Evolutionary conservation across 2,797 vertebrate genomes (phyloP), one percentile per base, ranked within the genome.

Genomic region (Pelobates cultripes): DNA sequence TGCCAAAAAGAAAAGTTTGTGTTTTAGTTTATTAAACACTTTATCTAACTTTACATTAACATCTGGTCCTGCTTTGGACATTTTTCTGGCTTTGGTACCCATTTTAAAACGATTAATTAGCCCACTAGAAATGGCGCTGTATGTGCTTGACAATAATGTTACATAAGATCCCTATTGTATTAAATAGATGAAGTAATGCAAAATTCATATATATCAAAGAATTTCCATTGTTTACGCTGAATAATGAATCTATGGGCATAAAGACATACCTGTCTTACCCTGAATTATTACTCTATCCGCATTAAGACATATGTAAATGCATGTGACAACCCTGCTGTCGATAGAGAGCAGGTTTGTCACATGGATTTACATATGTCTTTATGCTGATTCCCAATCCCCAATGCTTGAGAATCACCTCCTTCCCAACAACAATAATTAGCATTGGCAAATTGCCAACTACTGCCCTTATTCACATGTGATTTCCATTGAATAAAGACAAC

Each of bases 381-480:
- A 93, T 93, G 89, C 92, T 92, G 89, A 90, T 91, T 92, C 87
- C 88, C 89, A 92, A 93, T 91, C 28, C 28, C 28, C 28, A 28
- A 28, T 28, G 91, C 87, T 91, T 92, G 92, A 91, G 91, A 93
- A 92, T 93, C 89, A 90, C 88, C 90, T 63, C 75, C 89, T 93
- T 92, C 92, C 91, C 92, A 93, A 91, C 88, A 89, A 86, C 88
- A 91, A 91, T 92, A 94, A 94, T 94, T 94, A 94, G 92, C 88
- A 91, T 93, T 90, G 93, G 93, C 91, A 92, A 95, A 94, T 91
- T 88, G 90, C 85, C 87, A 89, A 88, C 90, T 91, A 90, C 89
- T 93, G 91, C 91, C 89, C 80, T 91, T 88, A 90, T 90, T 90
- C 89, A 88, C 93, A 94, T 92, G 87, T 94, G 94, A 95, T 91